Conservation (phyloP, 1,140 invertebrate genomes). For the Drosophila busckii region DNA sequence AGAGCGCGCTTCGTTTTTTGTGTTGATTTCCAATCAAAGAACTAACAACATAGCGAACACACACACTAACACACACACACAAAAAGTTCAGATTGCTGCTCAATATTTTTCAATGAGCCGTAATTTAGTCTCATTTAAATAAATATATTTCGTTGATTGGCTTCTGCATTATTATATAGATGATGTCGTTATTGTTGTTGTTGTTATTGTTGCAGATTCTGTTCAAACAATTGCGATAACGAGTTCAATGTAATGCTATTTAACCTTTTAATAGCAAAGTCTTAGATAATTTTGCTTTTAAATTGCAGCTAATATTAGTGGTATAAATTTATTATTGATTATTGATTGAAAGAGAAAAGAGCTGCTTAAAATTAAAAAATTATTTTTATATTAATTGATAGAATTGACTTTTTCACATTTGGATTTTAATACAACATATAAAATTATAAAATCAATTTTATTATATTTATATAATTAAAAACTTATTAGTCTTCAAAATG, state of each 20-base stretch:
- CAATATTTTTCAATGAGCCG: slow-evolving; percentile 76
- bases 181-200: slow-evolving; percentile 14
- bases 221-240: slow-evolving; percentile 59
- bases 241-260: slow-evolving; percentile 75
- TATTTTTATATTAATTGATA: too few species aligned
- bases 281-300: slow-evolving; percentile 38
- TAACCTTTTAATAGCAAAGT: slow-evolving; percentile 72
- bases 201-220: slow-evolving; percentile 30
- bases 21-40: slow-evolving; percentile 68
- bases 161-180: slow-evolving; percentile 48
- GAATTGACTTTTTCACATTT: too few species aligned
- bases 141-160: slow-evolving; percentile 75
- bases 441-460: too few species aligned
- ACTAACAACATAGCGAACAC: slow-evolving; percentile 6
- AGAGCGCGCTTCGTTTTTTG: slow-evolving; percentile 13
- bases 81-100: slow-evolving; percentile 32
- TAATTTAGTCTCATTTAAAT: slow-evolving; percentile 77
- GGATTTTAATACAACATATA: too few species aligned
- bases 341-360: too few species aligned
- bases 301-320: slow-evolving; percentile 17
- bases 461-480: too few species aligned
- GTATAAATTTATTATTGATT: too few species aligned
- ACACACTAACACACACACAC: background rate
- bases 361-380: too few species aligned
- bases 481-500: too few species aligned